Evolutionary conservation across 1,140 invertebrate genomes (phyloP), one percentile per base, ranked within the genome.

Genomic region (Drosophila truncata): DNA sequence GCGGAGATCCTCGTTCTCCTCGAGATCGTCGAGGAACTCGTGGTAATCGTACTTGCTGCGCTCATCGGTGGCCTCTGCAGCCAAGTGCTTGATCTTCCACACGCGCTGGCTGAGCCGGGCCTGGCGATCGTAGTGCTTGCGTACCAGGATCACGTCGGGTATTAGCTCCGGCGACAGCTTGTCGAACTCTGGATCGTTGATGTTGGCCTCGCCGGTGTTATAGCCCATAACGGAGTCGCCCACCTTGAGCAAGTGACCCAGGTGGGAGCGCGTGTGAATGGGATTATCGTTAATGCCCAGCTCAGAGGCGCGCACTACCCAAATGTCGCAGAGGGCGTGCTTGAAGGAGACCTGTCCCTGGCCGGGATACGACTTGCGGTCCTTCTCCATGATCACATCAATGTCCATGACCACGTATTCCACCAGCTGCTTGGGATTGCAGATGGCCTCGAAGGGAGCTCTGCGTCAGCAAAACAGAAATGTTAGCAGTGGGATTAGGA

Each of bases 381-480:
- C 95, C 92, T 96, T 96, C 39, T 97, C 95, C 73, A 94, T 94
- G 4, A 99, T 96, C 41, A 96, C 93, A 87, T 99, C 98, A 70
- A 99, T 96, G 91, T 99, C 97, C 96, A 99, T 99, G 1, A 99
- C 97, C 82, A 97, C 95, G 91, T 97, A 99, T 93, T 99, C 98
- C 3, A 96, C 95, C 50, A 99, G 93, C 86, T 99, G 97, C 93
- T 98, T 99, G 1, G 97, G 96, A 91, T 97, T 96, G 85, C 97
- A 98, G 49, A 99, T 95, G 41, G 96, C 95, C 37, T 95, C 94
- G 92, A 99, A 99, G 9, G 97, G 97, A 73, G 95, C 93, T 29
- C 70, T 72, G 33, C 11, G 16, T 13, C 0, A 11, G 4, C 0
- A 9, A n/a, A 13, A 33, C 7, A 2, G 27, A 33, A 23, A 25